Evolutionary conservation across 1,140 invertebrate species (phyloP), one percentile per base, ranked within the genome.

Genomic region (Phortica variegata): DNA sequence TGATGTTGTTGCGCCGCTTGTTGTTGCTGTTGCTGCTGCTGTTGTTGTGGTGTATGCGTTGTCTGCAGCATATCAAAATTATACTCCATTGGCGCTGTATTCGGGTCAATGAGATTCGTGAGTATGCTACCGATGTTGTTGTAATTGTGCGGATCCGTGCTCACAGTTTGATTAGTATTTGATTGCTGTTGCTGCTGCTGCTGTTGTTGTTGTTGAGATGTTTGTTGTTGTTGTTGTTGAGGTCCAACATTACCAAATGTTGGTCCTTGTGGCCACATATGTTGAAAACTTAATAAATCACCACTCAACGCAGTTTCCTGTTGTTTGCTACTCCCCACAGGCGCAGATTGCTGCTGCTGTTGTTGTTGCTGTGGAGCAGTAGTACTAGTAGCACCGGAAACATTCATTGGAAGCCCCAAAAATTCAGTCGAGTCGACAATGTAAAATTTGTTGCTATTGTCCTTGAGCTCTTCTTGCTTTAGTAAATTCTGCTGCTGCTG

Each of bases 81-180:
- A 43, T 75, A 75, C 43, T 75, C 72, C 68, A 75, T 54, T 21
- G 72, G 56, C 43, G 59, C 50, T 32, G 73, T 66, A 56, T 63
- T 73, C 17, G 61, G 69, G 32, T 75, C 68, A 47, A 75, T 73
- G 56, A 75, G 66, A 75, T 75, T 75, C 61, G 73, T 75, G 38
- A 75, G 58, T 58, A 75, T 75, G 54, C 73, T 75, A 37, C 73
- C 73, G 48, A 75, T 75, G 21, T 75, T 75, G 21, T 75, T 75
- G 39, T 75, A 75, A 17, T 60, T 75, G 43, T 75, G 68, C 5
- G 65, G 49, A 60, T 75, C 72, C 23, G 53, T 9, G 20, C 49
- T 39, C 31, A 41, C 8, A 49, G 49, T 50, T 19, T 47, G 48
- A 45, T 65, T 68, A 5, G 49, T 46, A 37, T 47, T 61, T 9